Conservation (phyloP, 2,113 vertebrate species). For the Corythoichthys intestinalis region DNA sequence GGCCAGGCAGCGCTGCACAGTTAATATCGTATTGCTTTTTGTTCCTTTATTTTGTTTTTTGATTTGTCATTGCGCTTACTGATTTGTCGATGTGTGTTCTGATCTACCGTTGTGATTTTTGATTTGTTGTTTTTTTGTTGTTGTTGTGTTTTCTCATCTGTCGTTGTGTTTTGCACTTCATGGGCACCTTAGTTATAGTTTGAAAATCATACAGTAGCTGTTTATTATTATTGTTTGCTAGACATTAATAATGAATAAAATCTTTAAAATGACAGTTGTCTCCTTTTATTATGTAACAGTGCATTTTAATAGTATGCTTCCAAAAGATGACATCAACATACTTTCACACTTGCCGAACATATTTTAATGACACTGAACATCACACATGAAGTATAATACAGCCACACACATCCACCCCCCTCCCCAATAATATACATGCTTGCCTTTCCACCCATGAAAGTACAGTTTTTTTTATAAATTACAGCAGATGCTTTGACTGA, state of each 20-base stretch:
- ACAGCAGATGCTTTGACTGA: conserved; percentile 49
- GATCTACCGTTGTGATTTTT: too few species aligned
- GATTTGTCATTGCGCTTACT: too few species aligned
- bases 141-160: too few species aligned
- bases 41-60: too few species aligned
- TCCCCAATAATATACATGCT: conserved; percentile 28
- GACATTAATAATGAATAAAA: not conserved
- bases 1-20: too few species aligned
- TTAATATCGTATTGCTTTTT: too few species aligned
- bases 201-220: too few species aligned
- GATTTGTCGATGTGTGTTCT: too few species aligned
- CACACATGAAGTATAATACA: conserved; percentile 46
- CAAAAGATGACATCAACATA: conserved; percentile 76
- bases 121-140: too few species aligned
- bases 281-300: conserved; percentile 75
- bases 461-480: conserved; percentile 57
- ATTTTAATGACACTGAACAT: conserved; percentile 66
- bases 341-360: conserved; percentile 71
- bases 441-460: conserved; percentile 47
- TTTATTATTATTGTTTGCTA: too few species aligned
- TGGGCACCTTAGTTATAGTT: too few species aligned
- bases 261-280: conserved; percentile 8
- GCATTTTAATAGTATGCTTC: conserved; percentile 74
- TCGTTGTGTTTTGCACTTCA: too few species aligned
- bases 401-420: conserved; percentile 28